These are phyloP conservation scores for Sprattus sprattus DNA, from an alignment of 2,113 vertebrate species.

Conservation along the genomic window DNA sequence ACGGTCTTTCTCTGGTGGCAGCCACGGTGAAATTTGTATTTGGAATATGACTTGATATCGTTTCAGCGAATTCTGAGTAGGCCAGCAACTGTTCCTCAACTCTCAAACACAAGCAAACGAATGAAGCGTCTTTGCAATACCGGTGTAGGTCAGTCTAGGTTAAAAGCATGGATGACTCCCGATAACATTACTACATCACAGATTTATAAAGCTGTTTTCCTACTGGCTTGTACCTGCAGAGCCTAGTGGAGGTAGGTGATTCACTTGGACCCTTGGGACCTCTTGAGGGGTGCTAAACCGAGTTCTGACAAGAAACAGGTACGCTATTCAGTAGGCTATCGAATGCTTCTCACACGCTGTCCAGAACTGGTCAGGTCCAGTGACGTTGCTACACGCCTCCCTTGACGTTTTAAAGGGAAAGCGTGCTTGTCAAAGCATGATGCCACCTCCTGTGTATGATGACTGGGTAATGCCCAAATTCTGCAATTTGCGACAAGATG, in stretches of 20 bases:
- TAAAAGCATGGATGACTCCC: background rate
- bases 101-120: conserved; percentile 2
- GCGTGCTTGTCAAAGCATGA: conserved; percentile 26
- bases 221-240: background rate
- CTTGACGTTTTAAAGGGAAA: conserved; percentile 62
- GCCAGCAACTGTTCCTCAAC: background rate
- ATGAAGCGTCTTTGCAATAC: background rate
- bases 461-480: too few species aligned
- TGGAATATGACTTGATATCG: background rate
- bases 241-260: background rate
- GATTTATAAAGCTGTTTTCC: background rate
- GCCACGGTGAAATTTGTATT: background rate
- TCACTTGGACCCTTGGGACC: conserved; percentile 1
- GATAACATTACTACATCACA: background rate
- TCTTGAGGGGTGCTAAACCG: conserved; percentile 54
- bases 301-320: conserved; percentile 25
- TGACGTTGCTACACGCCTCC: conserved; percentile 60
- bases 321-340: conserved; percentile 48
- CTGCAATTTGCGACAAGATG: background rate
- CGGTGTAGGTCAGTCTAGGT: conserved; percentile 15
- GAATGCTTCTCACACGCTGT: background rate
- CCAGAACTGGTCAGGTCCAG: conserved; percentile 5
- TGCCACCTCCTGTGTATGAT: background rate
- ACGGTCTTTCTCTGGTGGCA: background rate
- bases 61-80: background rate